Evolutionary conservation across 2,797 vertebrate species (phyloP).

Genomic region (Poeciliopsis gracilis): DNA sequence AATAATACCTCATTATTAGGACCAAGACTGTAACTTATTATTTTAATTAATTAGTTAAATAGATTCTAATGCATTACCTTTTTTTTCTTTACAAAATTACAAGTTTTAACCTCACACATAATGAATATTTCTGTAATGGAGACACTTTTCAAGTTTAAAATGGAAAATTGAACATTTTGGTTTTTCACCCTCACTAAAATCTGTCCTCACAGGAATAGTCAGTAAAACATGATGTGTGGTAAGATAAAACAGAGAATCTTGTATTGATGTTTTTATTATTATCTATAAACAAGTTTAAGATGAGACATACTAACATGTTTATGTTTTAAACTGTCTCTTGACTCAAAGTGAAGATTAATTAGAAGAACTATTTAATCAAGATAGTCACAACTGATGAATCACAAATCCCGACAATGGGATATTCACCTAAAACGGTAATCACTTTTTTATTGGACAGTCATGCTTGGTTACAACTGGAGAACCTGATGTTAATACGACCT

Average conservation of each 20-base stretch:
- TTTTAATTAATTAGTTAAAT: too few relatives aligned
- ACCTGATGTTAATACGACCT: slow-evolving; percentile 24
- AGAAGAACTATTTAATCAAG: slow-evolving; percentile 17
- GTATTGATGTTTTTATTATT: background rate
- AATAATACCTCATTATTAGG: too few relatives aligned
- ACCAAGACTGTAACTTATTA: too few relatives aligned
- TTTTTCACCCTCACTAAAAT: background rate
- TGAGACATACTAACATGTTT: background rate
- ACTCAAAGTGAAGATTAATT: slow-evolving; percentile 21
- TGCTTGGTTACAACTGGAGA: slow-evolving; percentile 42
- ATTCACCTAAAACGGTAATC: slow-evolving; percentile 7
- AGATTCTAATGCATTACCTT: too few relatives aligned
- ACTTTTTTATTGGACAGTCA: slow-evolving; percentile 23
- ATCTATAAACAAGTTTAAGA: background rate
- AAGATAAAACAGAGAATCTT: background rate
- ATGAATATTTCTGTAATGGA: too few relatives aligned
- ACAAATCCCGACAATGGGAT: slow-evolving; percentile 27
- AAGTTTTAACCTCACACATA: too few relatives aligned
- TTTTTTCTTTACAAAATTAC: too few relatives aligned
- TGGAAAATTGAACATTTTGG: background rate
- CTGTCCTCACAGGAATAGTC: background rate
- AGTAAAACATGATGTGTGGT: background rate
- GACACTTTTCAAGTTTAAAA: too few relatives aligned
- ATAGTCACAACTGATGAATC: slow-evolving; percentile 29
- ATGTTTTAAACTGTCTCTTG: background rate